phyloP scores from a whole-genome alignment of 2,797 vertebrate genomes.

The Ibycter americanus region DNA sequence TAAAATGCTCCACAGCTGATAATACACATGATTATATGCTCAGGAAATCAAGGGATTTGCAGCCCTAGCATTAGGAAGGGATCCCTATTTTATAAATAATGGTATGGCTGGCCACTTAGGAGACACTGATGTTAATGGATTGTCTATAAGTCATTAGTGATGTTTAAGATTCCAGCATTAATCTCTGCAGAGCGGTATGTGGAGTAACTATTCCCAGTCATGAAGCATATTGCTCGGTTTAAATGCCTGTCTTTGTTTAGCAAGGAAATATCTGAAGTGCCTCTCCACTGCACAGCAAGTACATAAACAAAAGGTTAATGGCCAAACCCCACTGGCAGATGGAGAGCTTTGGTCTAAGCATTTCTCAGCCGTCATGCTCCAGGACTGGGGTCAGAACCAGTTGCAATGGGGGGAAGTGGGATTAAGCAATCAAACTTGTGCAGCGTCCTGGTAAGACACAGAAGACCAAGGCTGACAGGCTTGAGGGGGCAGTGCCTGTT shows the following conservation, averaged over 20 bases:
- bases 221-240: background rate
- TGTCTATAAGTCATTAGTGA: background rate
- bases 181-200: background rate
- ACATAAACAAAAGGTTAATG: background rate
- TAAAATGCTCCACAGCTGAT: constrained; percentile 2
- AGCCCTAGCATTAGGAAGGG: background rate
- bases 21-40: background rate
- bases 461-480: background rate
- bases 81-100: constrained; percentile 40
- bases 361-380: background rate
- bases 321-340: background rate
- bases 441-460: background rate
- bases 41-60: background rate
- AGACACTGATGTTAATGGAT: constrained; percentile 19
- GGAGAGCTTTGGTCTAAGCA: background rate
- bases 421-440: background rate
- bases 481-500: background rate
- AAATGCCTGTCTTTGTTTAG: background rate
- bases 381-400: background rate
- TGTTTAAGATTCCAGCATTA: background rate
- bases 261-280: background rate
- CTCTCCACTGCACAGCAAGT: background rate
- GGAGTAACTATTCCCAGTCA: background rate
- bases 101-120: constrained; percentile 40
- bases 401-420: background rate